Percentiles rank a stretch among this genome's conserved stretches.
Conservation (phyloP, 2,797 vertebrate genomes). For the Corythornis leucogaster region DNA sequence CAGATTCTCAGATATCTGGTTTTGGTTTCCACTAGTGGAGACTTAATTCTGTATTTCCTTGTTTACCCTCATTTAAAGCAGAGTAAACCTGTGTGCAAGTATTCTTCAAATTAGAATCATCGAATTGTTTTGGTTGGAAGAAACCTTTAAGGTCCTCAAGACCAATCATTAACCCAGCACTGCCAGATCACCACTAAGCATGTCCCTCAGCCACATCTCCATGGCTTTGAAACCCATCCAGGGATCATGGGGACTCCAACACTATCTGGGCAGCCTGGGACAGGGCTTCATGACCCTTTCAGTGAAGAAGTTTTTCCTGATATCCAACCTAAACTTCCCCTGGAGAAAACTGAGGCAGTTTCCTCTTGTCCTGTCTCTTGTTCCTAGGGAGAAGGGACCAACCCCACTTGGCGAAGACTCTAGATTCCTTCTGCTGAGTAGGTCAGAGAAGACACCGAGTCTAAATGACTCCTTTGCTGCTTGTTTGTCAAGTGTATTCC, state of each 20-base stretch:
- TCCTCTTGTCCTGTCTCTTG: neutral
- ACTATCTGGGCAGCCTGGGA: neutral
- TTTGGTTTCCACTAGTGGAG: neutral
- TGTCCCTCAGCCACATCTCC: neutral
- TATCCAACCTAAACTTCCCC: neutral
- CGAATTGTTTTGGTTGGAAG: neutral
- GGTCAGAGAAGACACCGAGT: accelerated
- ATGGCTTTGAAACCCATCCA: neutral
- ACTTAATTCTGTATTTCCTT: neutral
- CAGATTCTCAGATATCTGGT: neutral
- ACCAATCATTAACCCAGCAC: neutral
- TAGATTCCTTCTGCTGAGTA: neutral
- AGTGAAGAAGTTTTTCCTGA: neutral
- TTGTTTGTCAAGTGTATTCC: neutral
- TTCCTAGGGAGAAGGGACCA: neutral
- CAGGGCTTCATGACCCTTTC: no score
- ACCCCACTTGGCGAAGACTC: neutral
- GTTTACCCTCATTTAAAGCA: neutral
- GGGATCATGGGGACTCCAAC: neutral
- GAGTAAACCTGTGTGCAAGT: neutral
- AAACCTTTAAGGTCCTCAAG: neutral
- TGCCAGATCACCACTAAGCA: neutral
- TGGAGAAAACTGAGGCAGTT: neutral
- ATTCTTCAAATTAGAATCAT: neutral
- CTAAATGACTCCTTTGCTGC: neutral